These are phyloP conservation scores for Hormaphis cornu DNA, from an alignment of 1,140 invertebrate species.

Conservation along the genomic window DNA sequence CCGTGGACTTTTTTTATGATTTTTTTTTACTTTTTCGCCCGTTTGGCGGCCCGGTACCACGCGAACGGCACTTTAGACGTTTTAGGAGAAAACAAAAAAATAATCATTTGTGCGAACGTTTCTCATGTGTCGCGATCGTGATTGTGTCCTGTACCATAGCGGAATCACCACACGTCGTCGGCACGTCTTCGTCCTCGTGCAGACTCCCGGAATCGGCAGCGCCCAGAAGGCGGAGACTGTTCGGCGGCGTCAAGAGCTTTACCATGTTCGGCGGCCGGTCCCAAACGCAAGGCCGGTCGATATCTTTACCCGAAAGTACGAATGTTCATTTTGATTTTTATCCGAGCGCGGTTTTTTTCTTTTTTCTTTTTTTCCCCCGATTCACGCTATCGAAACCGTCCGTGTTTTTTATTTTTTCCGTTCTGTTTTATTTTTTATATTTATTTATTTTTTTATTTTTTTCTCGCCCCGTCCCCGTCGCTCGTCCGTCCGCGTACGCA, in stretches of 20 bases:
- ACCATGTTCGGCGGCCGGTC: conserved; percentile 59
- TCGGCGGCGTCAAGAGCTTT: conserved; percentile 63
- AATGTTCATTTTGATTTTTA: conserved; percentile 45
- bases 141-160: conserved; percentile 21
- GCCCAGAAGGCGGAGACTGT: conserved; percentile 45
- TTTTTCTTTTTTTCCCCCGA: conserved; percentile 35
- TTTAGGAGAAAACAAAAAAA: not conserved
- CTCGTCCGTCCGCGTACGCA: not conserved
- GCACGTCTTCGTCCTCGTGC: conserved; percentile 30
- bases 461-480: not conserved
- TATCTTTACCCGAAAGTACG: conserved; percentile 72
- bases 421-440: not conserved
- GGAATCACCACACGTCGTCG: conserved; percentile 30
- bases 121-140: conserved; percentile 30
- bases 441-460: not conserved
- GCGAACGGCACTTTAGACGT: too few relatives aligned
- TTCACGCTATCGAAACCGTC: conserved; percentile 33
- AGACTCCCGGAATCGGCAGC: conserved; percentile 31
- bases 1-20: too few relatives aligned
- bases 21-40: too few relatives aligned
- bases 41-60: not conserved
- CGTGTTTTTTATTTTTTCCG: not conserved
- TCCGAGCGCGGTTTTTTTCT: conserved; percentile 37
- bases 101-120: conserved; percentile 2
- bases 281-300: conserved; percentile 55